Evolutionary conservation across 2,888 invertebrate genomes (phyloP).

Genomic region (Agrotis puta): DNA sequence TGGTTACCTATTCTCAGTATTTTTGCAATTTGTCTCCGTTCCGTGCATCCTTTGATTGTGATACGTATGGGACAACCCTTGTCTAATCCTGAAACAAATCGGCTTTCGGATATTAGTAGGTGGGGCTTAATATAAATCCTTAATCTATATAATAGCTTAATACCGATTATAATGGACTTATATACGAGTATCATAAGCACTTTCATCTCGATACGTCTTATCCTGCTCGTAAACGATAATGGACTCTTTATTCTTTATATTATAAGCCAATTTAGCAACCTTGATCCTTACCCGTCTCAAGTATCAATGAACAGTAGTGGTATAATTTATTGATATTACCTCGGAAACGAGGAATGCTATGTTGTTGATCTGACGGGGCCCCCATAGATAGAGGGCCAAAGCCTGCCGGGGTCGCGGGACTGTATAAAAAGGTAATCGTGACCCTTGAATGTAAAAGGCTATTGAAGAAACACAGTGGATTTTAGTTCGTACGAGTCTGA

Average conservation of each 20-base stretch:
- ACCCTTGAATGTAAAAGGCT: too few relatives aligned
- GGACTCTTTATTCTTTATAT: background rate
- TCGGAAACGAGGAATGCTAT: too few relatives aligned
- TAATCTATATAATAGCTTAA: background rate
- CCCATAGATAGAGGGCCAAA: too few relatives aligned
- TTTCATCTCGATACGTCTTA: background rate
- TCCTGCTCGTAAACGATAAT: background rate
- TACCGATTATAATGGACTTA: background rate
- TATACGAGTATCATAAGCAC: background rate
- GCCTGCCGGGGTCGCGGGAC: too few relatives aligned
- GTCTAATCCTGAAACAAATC: background rate
- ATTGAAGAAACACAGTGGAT: too few relatives aligned
- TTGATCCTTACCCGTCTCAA: conserved; percentile 1
- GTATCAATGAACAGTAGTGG: background rate
- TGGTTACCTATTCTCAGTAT: too few relatives aligned
- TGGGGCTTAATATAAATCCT: background rate
- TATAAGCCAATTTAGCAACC: background rate
- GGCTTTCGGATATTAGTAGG: background rate
- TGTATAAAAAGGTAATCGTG: too few relatives aligned
- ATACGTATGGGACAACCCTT: background rate
- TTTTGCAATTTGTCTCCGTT: too few relatives aligned
- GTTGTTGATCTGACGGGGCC: too few relatives aligned
- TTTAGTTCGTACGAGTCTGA: too few relatives aligned
- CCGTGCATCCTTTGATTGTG: too few relatives aligned
- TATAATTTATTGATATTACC: too few relatives aligned